Evolutionary conservation across 2,888 invertebrate genomes (phyloP), one percentile per base, ranked within the genome.

Genomic region (Drosophila rubida): DNA sequence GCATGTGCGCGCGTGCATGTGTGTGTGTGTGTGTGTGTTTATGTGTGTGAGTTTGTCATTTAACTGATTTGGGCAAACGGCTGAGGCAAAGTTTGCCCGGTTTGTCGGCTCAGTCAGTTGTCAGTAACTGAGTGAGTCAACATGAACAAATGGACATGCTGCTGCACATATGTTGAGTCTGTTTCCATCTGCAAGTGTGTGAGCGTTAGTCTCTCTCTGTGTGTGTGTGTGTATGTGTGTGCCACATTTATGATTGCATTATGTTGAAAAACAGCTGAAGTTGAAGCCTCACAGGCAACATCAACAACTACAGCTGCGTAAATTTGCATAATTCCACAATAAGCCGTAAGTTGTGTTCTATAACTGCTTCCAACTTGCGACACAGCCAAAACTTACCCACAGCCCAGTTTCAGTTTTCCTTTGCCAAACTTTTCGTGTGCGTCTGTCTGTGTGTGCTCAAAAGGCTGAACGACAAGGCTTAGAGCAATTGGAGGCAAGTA

Each of bases 281-380:
- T 62, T 69, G 51, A 67, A 61, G 70, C 53, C 53, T 27, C 46
- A 16, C 30, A 39, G 19, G 42, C 39, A 63, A 64, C 77, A 72
- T 42, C 62, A 51, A 59, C 66, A 37, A n/a, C 65, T 63, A 62
- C 75, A 69, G 62, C 69, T 80, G 74, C 61, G 50, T 59, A 51
- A 73, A 83, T 78, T 78, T 78, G 78, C 78, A 78, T 78, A 83
- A 77, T 78, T 82, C 65, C 69, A 46, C 68, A 78, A 80, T 77
- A 77, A 77, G 80, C 83, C 64, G 46, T 16, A 62, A 61, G 70
- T 58, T 70, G 64, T 66, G 39, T 44, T 30, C 46, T 62, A 27
- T 23, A 69, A 69, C 54, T 68, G 42, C 39, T 35, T 35, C 62
- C 62, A 50, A 37, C 35, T 37, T 37, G 35, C 46, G 51, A 57